These are phyloP conservation scores for Nesogale talazaci DNA, from an alignment of 2,113 vertebrate species.

Conservation along the genomic window DNA sequence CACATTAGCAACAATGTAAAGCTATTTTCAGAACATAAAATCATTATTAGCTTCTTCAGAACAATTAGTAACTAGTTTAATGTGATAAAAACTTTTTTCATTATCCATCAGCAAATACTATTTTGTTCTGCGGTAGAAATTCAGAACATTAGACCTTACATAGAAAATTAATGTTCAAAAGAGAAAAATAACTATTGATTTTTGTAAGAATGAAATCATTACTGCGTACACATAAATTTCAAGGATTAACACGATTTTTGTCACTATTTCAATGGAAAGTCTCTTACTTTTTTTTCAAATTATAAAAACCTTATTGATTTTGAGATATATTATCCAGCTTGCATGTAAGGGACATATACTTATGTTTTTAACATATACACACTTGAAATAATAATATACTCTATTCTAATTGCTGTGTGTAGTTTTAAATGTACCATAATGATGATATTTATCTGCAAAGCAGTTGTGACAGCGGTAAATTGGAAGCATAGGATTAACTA, in stretches of 20 bases:
- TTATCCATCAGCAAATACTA: conserved; percentile 7
- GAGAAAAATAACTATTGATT: neutral
- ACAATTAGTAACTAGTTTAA: conserved; percentile 55
- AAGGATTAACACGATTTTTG: neutral
- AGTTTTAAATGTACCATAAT: neutral
- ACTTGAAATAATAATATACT: too few species aligned
- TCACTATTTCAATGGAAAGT: neutral
- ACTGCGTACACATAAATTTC: neutral
- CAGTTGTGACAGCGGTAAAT: conserved; percentile 62
- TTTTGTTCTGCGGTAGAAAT: conserved; percentile 20
- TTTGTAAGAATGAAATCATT: conserved; percentile 48
- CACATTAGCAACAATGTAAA: conserved; percentile 21
- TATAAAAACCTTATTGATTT: neutral
- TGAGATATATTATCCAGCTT: neutral
- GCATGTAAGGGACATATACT: neutral
- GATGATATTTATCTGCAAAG: conserved; percentile 45
- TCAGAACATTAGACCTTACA: neutral
- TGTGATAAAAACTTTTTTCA: conserved; percentile 23
- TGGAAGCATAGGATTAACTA: conserved; percentile 61
- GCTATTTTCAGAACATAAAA: conserved; percentile 45
- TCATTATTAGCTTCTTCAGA: conserved; percentile 4
- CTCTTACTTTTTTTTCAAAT: neutral
- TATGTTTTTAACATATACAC: neutral
- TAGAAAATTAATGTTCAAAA: conserved; percentile 55
- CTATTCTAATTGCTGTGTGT: neutral